Conservation (phyloP, 1,140 invertebrate genomes). For the Drosophila novamexicana region DNA sequence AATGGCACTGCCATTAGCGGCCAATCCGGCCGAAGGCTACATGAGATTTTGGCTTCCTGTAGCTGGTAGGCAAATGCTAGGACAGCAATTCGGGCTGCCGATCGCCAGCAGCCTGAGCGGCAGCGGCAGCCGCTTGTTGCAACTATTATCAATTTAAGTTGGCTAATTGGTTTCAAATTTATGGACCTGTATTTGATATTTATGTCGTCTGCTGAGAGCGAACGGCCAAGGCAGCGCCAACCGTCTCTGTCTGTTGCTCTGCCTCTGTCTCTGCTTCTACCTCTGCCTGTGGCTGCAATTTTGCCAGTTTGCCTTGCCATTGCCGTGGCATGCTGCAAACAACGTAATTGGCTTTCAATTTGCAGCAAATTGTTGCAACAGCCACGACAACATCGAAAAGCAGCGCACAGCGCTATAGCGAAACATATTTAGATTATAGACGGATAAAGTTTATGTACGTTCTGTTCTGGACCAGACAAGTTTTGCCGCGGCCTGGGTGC, state of each 20-base stretch:
- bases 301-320: conserved; percentile 34
- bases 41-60: conserved; percentile 52
- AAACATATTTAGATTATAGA: conserved; percentile 83
- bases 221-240: conserved; percentile 18
- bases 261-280: neutral
- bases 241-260: neutral
- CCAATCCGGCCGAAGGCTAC: conserved; percentile 40
- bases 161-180: conserved; percentile 84
- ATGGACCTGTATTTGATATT: conserved; percentile 84
- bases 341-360: conserved; percentile 83
- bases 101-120: conserved; percentile 11
- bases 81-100: conserved; percentile 29
- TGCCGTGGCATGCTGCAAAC: conserved; percentile 79
- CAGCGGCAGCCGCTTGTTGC: conserved; percentile 41
- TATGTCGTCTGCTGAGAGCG: conserved; percentile 70
- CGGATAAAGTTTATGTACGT: conserved; percentile 82
- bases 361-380: conserved; percentile 82
- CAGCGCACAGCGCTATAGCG: conserved; percentile 38
- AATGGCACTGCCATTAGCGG: conserved; percentile 76
- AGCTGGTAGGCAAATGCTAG: conserved; percentile 72
- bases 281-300: conserved; percentile 21
- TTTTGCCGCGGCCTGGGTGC: neutral
- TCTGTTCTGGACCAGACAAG: conserved; percentile 51
- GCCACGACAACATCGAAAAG: conserved; percentile 70
- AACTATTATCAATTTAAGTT: conserved; percentile 84